Evolutionary conservation across 2,797 vertebrate genomes (phyloP), one percentile per base, ranked within the genome.

Genomic region (Anolis apletophallus): DNA sequence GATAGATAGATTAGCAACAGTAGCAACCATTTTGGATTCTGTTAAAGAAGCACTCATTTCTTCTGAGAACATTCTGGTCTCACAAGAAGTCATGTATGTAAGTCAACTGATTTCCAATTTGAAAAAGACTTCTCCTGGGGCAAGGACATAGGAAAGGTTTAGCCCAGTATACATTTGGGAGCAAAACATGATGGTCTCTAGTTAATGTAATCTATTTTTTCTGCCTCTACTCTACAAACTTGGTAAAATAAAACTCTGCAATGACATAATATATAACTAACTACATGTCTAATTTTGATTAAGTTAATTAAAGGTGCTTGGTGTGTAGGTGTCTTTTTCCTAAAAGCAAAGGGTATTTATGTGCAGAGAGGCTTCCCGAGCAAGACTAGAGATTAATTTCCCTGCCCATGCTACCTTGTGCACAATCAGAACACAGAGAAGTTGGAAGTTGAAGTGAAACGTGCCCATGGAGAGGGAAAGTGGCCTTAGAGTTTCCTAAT

Each of bases 1-100:
- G n/a, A n/a, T n/a, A n/a, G n/a, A n/a, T n/a, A n/a, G n/a, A n/a
- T n/a, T n/a, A n/a, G n/a, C 64, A 89, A 50, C 83, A 86, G 59
- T 84, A 67, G 89, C 72, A 84, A 57, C 87, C 74, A 86, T 94
- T 95, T 90, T 50, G 59, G 90, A 90, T 91, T 92, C 88, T 40
- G 86, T 91, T 93, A 92, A 91, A 82, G 71, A 80, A 89, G 81
- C 34, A 54, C 82, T 76, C 52, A n/a, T 90, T 85, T 79, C 69
- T 21, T 23, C 52, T 57, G 84, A 74, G 83, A 89, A 61, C 6
- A 1, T 82, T 3, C 0, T 82, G 88, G 91, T 34, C 3, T 76
- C 21, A 54, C 21, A 90, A 61, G 80, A 64, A 87, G 88, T 81
- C 93, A 92, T 88, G 91, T 90, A 85, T 36, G 77, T 59, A 59